These are phyloP conservation scores for Mesodorylaimus sp. DNA, from an alignment of 2,888 invertebrate genomes.

Conservation along the genomic window DNA sequence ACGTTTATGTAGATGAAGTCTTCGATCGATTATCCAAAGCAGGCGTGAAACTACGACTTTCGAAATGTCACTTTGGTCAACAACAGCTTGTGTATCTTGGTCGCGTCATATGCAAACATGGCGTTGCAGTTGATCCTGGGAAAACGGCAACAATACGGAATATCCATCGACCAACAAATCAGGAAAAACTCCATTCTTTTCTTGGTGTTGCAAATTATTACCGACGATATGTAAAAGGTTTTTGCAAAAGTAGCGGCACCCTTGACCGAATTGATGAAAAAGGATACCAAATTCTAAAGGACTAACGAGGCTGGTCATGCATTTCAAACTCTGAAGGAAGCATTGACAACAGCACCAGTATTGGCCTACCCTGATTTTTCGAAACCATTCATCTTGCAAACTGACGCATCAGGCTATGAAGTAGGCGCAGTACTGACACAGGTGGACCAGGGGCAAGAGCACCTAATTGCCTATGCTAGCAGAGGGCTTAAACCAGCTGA, in stretches of 20 bases:
- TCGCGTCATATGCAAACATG: too few relatives aligned
- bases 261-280: not conserved
- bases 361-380: constrained; percentile 9
- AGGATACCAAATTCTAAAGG: constrained; percentile 3
- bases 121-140: too few relatives aligned
- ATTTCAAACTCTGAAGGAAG: constrained; percentile 3
- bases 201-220: too few relatives aligned
- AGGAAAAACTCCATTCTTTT: too few relatives aligned
- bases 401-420: constrained; percentile 8
- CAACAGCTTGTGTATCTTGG: too few relatives aligned
- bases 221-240: not conserved
- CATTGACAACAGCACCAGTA: constrained; percentile 2
- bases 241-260: constrained; percentile 4
- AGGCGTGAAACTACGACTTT: too few relatives aligned
- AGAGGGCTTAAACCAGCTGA: constrained; percentile 6
- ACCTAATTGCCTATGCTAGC: constrained; percentile 12
- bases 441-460: not conserved
- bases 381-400: constrained; percentile 2
- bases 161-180: too few relatives aligned
- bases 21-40: too few relatives aligned
- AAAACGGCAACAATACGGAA: too few relatives aligned
- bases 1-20: too few relatives aligned
- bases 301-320: constrained; percentile 3
- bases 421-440: not conserved
- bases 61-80: too few relatives aligned